Conservation (phyloP, 2,797 vertebrate species). For the Gambusia yucatana region DNA sequence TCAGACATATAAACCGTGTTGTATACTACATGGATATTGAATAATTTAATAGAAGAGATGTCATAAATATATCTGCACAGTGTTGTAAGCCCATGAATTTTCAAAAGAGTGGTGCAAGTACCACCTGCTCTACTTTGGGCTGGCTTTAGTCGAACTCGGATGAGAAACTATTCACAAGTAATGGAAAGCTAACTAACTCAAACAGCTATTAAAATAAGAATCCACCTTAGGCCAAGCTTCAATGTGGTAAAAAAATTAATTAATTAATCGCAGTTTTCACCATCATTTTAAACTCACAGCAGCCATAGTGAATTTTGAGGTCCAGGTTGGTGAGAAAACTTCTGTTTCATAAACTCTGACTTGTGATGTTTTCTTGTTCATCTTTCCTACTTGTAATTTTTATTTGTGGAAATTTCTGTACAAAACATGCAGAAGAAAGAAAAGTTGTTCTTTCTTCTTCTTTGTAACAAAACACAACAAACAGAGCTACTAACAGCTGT, state of each 20-base stretch:
- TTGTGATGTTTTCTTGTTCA: not conserved
- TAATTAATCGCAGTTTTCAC: not conserved
- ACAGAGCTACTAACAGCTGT: not conserved
- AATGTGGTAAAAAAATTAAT: not conserved
- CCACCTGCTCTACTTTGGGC: not conserved
- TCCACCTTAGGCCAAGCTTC: not conserved
- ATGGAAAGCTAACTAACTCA: not conserved
- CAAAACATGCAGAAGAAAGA: not conserved
- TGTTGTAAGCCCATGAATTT: not conserved
- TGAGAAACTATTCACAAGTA: not conserved
- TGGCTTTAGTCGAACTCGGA: not conserved
- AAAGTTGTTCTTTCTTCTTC: not conserved
- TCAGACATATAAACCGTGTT: not conserved
- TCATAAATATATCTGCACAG: conserved; percentile 1
- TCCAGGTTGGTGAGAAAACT: not conserved
- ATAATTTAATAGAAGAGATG: not conserved
- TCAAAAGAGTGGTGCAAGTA: not conserved
- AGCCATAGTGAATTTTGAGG: not conserved
- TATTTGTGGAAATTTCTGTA: not conserved
- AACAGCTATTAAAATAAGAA: not conserved
- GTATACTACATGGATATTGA: not conserved
- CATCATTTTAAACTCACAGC: not conserved
- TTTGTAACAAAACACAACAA: not conserved
- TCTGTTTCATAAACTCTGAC: not conserved
- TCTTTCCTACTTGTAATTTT: not conserved